These are phyloP conservation scores for Sebastes itinus DNA, from an alignment of 2,797 vertebrate genomes.

Conservation along the genomic window DNA sequence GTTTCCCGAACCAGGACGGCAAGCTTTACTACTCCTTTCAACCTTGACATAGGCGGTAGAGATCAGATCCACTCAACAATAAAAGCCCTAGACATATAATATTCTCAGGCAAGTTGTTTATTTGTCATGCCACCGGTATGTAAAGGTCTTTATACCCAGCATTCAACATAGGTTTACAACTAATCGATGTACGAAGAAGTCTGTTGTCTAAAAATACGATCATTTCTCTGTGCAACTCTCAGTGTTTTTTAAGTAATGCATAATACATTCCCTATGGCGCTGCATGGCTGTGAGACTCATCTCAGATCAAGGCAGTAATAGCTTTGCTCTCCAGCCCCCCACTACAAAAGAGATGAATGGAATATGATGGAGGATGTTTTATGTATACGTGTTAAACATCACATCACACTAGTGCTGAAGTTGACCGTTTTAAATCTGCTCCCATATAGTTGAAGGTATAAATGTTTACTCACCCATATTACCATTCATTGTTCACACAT, in stretches of 20 bases:
- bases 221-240: conserved; percentile 18
- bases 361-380: background rate
- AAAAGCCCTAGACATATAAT: too few species aligned
- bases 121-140: too few species aligned
- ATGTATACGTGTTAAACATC: background rate
- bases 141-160: background rate
- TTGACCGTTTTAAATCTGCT: background rate
- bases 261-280: conserved; percentile 24
- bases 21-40: too few species aligned
- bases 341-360: conserved; percentile 4
- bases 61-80: too few species aligned
- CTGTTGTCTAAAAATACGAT: conserved; percentile 6
- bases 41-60: too few species aligned
- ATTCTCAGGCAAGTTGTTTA: too few species aligned
- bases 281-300: background rate
- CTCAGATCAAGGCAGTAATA: conserved; percentile 34
- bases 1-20: too few species aligned
- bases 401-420: background rate
- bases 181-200: background rate
- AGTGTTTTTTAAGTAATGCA: conserved; percentile 27
- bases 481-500: background rate
- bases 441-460: background rate
- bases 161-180: background rate
- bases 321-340: background rate
- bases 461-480: background rate